Evolutionary conservation across 2,113 vertebrate genomes (phyloP).

Genomic region (Sinocyclocheilus maitianheensis): DNA sequence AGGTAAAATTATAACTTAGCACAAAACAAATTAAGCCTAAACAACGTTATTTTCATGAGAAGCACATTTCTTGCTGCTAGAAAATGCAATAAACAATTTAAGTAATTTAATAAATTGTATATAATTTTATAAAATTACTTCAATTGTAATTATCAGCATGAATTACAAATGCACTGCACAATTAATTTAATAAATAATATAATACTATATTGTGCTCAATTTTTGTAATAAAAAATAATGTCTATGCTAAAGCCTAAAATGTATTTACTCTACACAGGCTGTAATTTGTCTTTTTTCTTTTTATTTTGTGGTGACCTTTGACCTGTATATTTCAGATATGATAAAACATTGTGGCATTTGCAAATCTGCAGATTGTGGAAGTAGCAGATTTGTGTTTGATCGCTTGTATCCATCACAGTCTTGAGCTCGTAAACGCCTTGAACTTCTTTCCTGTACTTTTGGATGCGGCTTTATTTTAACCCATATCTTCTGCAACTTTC

Average conservation of each 20-base stretch:
- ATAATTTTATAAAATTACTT: too few species aligned
- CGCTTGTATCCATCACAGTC: background rate
- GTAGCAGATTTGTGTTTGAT: background rate
- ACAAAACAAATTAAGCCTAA: background rate
- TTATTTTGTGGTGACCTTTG: background rate
- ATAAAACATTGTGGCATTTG: background rate
- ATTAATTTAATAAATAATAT: background rate
- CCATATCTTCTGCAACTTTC: background rate
- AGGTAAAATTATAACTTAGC: background rate
- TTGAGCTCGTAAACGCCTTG: background rate
- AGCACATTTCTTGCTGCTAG: background rate
- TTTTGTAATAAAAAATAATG: background rate
- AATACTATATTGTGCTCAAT: background rate
- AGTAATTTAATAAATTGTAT: background rate
- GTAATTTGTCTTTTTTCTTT: background rate
- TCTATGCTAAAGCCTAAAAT: background rate
- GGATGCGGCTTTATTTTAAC: background rate
- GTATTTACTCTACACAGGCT: background rate
- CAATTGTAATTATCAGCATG: too few species aligned
- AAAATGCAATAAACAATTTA: too few species aligned
- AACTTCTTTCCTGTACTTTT: background rate
- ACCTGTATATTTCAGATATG: background rate
- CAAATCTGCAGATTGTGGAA: background rate
- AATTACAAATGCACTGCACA: background rate
- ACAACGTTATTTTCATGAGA: background rate